Percentiles rank a stretch among this genome's conserved stretches.
These are phyloP conservation scores for Lepidochrysops patricia DNA, from an alignment of 2,888 invertebrate genomes.

Conservation along the genomic window DNA sequence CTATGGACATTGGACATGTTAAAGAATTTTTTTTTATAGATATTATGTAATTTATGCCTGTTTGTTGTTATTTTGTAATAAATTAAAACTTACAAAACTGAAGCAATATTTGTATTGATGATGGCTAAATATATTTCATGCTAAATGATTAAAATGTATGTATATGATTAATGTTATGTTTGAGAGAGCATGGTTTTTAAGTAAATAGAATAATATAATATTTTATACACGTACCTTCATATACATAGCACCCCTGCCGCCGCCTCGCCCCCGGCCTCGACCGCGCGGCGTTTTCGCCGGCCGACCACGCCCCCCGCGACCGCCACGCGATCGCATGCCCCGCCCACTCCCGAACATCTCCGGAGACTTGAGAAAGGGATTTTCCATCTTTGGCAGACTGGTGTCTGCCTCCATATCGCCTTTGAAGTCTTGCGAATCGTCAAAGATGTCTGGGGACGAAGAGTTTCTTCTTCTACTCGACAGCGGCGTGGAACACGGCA, in stretches of 20 bases:
- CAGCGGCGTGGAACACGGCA: slow-evolving; percentile 52
- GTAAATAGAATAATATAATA: not conserved
- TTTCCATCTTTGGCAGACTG: slow-evolving; percentile 35
- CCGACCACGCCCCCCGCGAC: slow-evolving; percentile 26
- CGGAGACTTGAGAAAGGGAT: slow-evolving; percentile 42
- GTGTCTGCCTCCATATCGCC: slow-evolving; percentile 32
- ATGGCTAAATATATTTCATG: too few relatives aligned
- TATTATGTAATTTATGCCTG: too few relatives aligned
- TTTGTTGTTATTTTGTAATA: too few relatives aligned
- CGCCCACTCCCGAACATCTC: slow-evolving; percentile 31
- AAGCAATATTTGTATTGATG: too few relatives aligned
- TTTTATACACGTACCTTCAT: slow-evolving; percentile 35
- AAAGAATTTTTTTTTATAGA: too few relatives aligned
- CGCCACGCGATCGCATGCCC: slow-evolving; percentile 25
- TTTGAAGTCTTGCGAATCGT: slow-evolving; percentile 36
- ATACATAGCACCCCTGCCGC: slow-evolving; percentile 51
- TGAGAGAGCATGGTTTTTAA: not conserved
- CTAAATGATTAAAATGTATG: too few relatives aligned
- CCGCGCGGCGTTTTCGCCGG: slow-evolving; percentile 34
- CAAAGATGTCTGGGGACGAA: slow-evolving; percentile 32
- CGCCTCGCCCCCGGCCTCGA: slow-evolving; percentile 55
- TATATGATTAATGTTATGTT: too few relatives aligned
- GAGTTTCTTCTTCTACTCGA: slow-evolving; percentile 46
- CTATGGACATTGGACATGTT: too few relatives aligned
- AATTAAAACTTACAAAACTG: too few relatives aligned